Conservation (phyloP, 2,888 invertebrate species). For the Erebia palarica region DNA sequence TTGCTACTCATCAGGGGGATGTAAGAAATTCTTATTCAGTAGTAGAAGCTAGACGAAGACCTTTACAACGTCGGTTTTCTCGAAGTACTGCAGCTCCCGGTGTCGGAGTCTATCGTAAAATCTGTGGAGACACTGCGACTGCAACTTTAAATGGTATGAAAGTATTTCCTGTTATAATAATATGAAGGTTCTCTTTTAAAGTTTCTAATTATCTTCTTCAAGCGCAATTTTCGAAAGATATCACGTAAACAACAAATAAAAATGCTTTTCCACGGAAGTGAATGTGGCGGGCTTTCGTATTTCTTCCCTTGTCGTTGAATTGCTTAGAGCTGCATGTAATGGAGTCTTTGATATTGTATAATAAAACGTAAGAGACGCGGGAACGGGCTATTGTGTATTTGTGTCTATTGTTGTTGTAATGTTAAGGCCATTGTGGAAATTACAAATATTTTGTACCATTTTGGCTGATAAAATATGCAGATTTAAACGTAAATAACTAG, state of each 20-base stretch:
- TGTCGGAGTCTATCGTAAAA: slow-evolving; percentile 71
- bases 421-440: slow-evolving; percentile 67
- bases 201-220: neutral
- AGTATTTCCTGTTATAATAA: neutral
- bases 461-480: slow-evolving; percentile 9
- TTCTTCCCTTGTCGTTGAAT: slow-evolving; percentile 32
- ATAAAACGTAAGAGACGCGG: slow-evolving; percentile 75
- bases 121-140: slow-evolving; percentile 57
- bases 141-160: slow-evolving; percentile 52
- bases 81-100: slow-evolving; percentile 64
- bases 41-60: slow-evolving; percentile 61
- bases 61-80: slow-evolving; percentile 56
- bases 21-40: slow-evolving; percentile 70
- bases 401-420: slow-evolving; percentile 70
- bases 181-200: neutral
- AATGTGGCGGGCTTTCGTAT: slow-evolving; percentile 35
- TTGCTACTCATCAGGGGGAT: slow-evolving; percentile 53
- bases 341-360: slow-evolving; percentile 69
- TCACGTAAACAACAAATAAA: slow-evolving; percentile 1
- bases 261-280: slow-evolving; percentile 35
- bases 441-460: slow-evolving; percentile 39
- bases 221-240: slow-evolving; percentile 1
- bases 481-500: neutral
- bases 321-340: slow-evolving; percentile 37
- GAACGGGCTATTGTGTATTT: slow-evolving; percentile 65